These are phyloP conservation scores for Suncus etruscus DNA, from an alignment of 2,113 vertebrate species.

Conservation along the genomic window DNA sequence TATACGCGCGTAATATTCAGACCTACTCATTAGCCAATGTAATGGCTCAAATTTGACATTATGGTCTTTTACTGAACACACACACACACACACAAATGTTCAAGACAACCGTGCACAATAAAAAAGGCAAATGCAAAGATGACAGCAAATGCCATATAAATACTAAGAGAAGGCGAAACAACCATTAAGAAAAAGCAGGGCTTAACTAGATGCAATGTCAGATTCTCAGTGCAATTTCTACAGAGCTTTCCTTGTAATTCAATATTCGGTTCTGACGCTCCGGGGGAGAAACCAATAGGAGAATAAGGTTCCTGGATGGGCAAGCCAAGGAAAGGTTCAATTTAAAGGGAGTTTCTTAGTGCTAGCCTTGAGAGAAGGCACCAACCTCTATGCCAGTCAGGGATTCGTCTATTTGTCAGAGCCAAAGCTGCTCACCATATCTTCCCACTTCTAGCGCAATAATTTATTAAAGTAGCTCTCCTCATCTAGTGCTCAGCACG, in stretches of 20 bases:
- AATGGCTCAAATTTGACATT: conserved; percentile 34
- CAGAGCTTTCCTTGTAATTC: conserved; percentile 63
- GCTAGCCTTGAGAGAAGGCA: conserved; percentile 6
- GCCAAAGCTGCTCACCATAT: not conserved
- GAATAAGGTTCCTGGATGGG: conserved; percentile 34
- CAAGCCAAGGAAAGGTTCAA: not conserved
- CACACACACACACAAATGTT: conserved; percentile 3
- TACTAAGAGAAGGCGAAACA: not conserved
- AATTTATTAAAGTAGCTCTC: not conserved
- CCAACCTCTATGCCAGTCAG: conserved; percentile 3
- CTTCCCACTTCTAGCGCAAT: conserved; percentile 35
- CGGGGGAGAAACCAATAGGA: not conserved
- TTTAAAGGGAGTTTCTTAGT: conserved; percentile 53
- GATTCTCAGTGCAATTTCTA: conserved; percentile 45
- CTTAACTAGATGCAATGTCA: conserved; percentile 1
- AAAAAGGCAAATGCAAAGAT: conserved; percentile 39
- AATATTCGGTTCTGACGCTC: conserved; percentile 51
- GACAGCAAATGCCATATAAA: not conserved
- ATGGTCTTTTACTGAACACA: not conserved
- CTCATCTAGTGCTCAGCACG: not conserved
- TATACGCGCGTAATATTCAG: conserved; percentile 8
- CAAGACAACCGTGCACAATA: not conserved
- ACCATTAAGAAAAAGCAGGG: not conserved
- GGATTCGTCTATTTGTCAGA: conserved; percentile 51
- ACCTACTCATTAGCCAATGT: not conserved